Base-by-base conservation (phyloP, 1,140 invertebrate genomes). In the Lethrus apterus region DNA sequence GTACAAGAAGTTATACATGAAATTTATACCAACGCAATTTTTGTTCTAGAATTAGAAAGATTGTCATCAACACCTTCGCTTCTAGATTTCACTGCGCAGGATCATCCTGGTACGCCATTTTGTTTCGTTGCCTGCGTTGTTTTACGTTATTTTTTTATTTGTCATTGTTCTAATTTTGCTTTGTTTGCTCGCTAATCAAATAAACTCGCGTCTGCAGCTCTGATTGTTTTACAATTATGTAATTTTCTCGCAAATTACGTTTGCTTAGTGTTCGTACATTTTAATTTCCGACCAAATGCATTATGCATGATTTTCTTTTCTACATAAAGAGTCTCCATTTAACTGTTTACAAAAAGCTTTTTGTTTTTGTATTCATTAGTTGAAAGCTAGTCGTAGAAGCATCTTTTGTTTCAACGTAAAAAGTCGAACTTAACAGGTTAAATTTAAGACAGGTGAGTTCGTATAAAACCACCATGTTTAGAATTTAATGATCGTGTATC, bases 1-100 rank as follows among this genome's bases (percentile, higher is more conserved):
- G n/a, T n/a, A n/a, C n/a, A n/a, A n/a, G n/a, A n/a, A n/a, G n/a
- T n/a, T n/a, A n/a, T n/a, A n/a, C n/a, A n/a, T n/a, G n/a, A n/a
- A n/a, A n/a, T n/a, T n/a, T n/a, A n/a, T n/a, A n/a, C n/a, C n/a
- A 36, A 36, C 11, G 10, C 11, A 38, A 21, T 52, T 46, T 57
- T 51, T 62, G 59, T 63, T 63, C 49, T 63, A 63, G 61, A 61
- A 44, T 33, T 52, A 38, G 35, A 38, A 38, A 38, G 10, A 38
- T 21, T 38, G 24, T 38, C 35, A 38, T 38, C 35, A 38, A 38
- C 35, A 21, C 35, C 55, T 44, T 58, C 54, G 38, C 61, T 58
- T 36, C 54, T 60, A 51, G 61, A 63, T 54, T 58, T 54, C 53
- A 46, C 59, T 36, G 52, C 58, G 51, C 51, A 55, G 57, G 61